These are phyloP conservation scores for Delichon dasypus DNA, from an alignment of 2,797 vertebrate genomes.

Conservation along the genomic window DNA sequence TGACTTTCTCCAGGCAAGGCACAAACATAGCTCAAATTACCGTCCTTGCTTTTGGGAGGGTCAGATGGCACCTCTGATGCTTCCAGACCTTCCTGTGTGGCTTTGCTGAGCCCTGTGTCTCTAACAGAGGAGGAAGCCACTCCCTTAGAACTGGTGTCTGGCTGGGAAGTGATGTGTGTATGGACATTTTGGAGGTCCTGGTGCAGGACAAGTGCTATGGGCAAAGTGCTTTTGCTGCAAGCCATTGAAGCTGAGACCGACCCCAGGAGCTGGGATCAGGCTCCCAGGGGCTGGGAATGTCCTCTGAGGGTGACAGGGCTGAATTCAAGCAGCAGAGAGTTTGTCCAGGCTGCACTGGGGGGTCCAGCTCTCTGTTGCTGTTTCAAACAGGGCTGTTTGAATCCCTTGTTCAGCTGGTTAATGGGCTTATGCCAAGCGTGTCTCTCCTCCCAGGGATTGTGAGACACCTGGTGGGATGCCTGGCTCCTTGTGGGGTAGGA, in stretches of 20 bases:
- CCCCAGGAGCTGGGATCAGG: not conserved
- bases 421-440: rapidly evolving
- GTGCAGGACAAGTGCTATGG: not conserved
- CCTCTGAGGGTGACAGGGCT: not conserved
- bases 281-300: not conserved
- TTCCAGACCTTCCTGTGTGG: not conserved
- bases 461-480: not conserved
- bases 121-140: not conserved
- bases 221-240: not conserved
- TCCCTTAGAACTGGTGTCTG: not conserved
- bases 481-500: not conserved
- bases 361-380: not conserved
- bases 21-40: not conserved
- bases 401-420: not conserved
- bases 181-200: not conserved
- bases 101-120: not conserved
- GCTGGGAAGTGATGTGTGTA: not conserved
- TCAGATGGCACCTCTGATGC: not conserved
- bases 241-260: not conserved
- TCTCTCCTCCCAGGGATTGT: not conserved
- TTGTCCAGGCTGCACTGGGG: not conserved
- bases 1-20: not conserved
- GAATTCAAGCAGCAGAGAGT: not conserved
- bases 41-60: not conserved
- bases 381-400: not conserved